Evolutionary conservation across 2,797 vertebrate genomes (phyloP).

Genomic region (Philypnodon macrostomus): DNA sequence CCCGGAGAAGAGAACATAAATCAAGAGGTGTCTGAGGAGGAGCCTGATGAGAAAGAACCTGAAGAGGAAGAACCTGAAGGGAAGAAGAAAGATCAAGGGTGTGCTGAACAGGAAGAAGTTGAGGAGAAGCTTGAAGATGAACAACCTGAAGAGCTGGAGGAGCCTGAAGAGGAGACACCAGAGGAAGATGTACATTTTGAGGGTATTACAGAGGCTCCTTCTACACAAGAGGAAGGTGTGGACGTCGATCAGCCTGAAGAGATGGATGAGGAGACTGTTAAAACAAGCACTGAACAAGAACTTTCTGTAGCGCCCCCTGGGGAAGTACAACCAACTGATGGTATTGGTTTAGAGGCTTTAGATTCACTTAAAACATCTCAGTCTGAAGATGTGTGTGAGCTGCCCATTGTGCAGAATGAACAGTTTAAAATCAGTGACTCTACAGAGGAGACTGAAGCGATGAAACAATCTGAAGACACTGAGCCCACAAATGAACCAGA

Average conservation of each 20-base stretch:
- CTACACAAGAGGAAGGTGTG: conserved; percentile 13
- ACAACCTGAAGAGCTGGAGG: conserved; percentile 16
- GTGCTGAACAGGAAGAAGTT: no score
- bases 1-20: conserved; percentile 7
- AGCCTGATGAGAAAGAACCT: no score
- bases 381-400: conserved; percentile 11
- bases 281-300: conserved; percentile 20
- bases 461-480: conserved; percentile 8
- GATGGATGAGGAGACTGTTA: conserved; percentile 16
- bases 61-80: no score
- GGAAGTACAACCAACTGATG: conserved; percentile 17
- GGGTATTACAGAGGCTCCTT: conserved; percentile 15
- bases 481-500: conserved; percentile 27
- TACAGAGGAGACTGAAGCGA: conserved; percentile 17
- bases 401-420: conserved; percentile 6
- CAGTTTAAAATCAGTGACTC: conserved; percentile 25
- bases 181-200: conserved; percentile 15
- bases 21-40: no score
- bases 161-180: not conserved
- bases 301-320: conserved; percentile 6
- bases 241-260: conserved; percentile 7
- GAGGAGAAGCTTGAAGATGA: not conserved
- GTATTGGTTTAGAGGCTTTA: conserved; percentile 26
- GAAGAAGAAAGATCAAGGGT: no score
- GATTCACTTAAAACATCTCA: not conserved